Evolutionary conservation across 2,113 vertebrate species (phyloP).

Genomic region (Leptocoma aspasia): DNA sequence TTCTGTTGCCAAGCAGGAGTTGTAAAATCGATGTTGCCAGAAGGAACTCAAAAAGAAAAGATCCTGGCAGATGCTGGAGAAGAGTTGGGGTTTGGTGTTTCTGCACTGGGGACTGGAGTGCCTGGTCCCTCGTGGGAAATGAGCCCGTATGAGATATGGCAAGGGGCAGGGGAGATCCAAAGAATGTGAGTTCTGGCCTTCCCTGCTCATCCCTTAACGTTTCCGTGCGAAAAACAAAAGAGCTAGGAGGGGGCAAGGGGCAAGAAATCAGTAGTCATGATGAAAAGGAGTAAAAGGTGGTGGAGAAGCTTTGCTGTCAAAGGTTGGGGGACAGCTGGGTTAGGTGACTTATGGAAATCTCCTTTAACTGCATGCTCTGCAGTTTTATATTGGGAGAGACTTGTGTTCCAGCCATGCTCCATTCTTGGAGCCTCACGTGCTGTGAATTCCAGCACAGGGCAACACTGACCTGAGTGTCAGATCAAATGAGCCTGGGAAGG

Average conservation of each 20-base stretch:
- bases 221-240: not conserved
- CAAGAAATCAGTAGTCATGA: not conserved
- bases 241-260: rapidly evolving
- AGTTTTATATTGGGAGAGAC: not conserved
- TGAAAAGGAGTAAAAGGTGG: not conserved
- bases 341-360: not conserved
- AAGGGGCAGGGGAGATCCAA: not conserved
- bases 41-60: not conserved
- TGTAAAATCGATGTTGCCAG: not conserved
- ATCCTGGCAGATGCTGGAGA: not conserved
- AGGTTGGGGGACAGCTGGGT: not conserved
- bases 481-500: not conserved
- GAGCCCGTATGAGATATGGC: not conserved
- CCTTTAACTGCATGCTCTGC: not conserved
- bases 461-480: not conserved
- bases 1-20: not conserved
- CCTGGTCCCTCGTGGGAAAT: not conserved
- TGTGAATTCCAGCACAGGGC: not conserved
- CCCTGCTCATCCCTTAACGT: not conserved
- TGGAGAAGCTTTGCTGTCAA: not conserved
- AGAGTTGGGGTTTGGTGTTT: not conserved
- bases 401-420: not conserved
- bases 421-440: not conserved
- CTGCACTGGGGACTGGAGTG: not conserved
- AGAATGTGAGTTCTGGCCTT: rapidly evolving